These are phyloP conservation scores for Campylomormyrus numenius DNA, from an alignment of 2,113 vertebrate genomes.

Conservation along the genomic window DNA sequence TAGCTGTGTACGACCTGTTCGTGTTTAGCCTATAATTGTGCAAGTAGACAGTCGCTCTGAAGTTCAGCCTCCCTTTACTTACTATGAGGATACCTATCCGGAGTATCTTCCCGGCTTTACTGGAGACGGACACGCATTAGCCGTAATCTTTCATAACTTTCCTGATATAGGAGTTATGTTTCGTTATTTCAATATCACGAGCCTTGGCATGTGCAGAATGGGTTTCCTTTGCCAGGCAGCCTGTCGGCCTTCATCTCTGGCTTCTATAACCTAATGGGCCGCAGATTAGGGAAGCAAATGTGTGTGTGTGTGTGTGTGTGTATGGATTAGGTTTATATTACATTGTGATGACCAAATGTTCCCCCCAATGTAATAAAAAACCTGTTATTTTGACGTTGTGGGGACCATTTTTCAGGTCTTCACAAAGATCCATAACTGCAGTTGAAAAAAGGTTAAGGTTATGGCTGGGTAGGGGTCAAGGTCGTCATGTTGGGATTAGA, in stretches of 20 bases:
- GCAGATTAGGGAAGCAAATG: not conserved
- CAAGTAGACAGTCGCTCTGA: not conserved
- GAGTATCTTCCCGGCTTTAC: not conserved
- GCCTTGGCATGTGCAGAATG: not conserved
- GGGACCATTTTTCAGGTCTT: no score
- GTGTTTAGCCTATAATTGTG: not conserved
- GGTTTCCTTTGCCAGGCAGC: not conserved
- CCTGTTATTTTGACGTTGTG: no score
- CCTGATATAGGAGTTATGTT: not conserved
- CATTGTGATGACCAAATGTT: no score
- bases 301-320: not conserved
- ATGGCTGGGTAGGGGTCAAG: no score
- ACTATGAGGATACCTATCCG: not conserved
- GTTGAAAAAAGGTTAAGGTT: no score
- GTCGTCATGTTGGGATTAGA: no score
- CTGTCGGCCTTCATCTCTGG: not conserved
- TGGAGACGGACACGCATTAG: not conserved
- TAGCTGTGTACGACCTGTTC: not conserved
- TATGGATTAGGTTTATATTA: no score
- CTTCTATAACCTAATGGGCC: not conserved
- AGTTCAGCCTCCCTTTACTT: not conserved
- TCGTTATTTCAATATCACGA: not conserved
- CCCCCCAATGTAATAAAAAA: no score
- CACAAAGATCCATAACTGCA: no score
- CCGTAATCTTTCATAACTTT: not conserved